These are phyloP conservation scores for Drosophila lini DNA, from an alignment of 1,140 invertebrate genomes.

Conservation along the genomic window DNA sequence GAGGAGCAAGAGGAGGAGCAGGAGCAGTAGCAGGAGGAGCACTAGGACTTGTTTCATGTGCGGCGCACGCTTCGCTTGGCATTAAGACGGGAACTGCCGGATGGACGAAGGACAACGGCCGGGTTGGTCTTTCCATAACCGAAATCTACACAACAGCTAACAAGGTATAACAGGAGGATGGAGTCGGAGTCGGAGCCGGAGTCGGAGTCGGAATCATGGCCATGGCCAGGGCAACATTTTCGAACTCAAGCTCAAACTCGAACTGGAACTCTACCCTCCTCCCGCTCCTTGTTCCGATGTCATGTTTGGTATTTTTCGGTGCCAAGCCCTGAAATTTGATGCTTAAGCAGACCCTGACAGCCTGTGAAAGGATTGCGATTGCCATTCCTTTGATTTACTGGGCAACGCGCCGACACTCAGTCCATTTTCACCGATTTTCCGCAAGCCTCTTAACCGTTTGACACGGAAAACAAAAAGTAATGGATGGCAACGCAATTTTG, in stretches of 20 bases:
- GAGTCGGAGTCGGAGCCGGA: neutral
- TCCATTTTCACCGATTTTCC: neutral
- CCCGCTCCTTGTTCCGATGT: conserved; percentile 14
- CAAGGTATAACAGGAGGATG: conserved; percentile 60
- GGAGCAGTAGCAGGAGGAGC: neutral
- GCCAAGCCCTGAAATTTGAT: conserved; percentile 41
- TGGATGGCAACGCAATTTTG: no score
- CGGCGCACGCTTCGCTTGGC: conserved; percentile 63
- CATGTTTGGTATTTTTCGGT: conserved; percentile 26
- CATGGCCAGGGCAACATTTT: conserved; percentile 56
- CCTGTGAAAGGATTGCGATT: conserved; percentile 54
- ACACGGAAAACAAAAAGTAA: conserved; percentile 5
- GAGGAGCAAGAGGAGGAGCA: neutral
- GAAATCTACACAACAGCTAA: conserved; percentile 71
- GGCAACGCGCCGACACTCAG: conserved; percentile 12
- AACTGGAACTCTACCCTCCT: conserved; percentile 18
- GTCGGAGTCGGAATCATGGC: conserved; percentile 1
- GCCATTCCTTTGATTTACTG: conserved; percentile 43
- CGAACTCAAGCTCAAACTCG: neutral
- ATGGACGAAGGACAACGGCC: neutral
- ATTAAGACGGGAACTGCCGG: conserved; percentile 30
- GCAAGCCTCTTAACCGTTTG: neutral
- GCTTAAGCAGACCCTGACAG: conserved; percentile 61
- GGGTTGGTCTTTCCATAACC: conserved; percentile 19
- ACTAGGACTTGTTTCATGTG: conserved; percentile 3